A percentile compares a stretch with the other conserved stretches of the same genome.
These are phyloP conservation scores for Agrenia bidenticulata DNA, from an alignment of 2,888 invertebrate species.

Conservation along the genomic window DNA sequence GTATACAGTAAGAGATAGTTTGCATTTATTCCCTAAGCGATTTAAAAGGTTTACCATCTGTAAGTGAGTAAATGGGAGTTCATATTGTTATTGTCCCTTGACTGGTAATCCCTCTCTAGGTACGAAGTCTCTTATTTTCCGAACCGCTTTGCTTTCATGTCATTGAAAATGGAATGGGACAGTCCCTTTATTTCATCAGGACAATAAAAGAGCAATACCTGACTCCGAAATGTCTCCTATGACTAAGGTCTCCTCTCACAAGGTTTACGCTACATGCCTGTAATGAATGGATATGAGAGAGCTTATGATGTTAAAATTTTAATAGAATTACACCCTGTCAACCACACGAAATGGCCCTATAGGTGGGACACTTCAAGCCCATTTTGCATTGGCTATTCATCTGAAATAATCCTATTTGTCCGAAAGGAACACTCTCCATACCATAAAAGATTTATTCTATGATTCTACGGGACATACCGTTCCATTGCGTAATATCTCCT, in stretches of 20 bases:
- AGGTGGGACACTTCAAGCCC: constrained; percentile 13
- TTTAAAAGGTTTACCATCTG: constrained; percentile 10
- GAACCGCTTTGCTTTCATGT: not conserved
- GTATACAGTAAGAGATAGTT: too few species aligned
- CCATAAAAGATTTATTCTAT: too few species aligned
- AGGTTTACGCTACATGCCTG: too few species aligned
- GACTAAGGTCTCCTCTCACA: too few species aligned
- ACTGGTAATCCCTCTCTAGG: not conserved
- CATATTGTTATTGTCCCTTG: not conserved
- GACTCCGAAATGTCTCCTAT: constrained; percentile 12
- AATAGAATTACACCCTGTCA: constrained; percentile 20
- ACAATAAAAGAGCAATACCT: constrained; percentile 1
- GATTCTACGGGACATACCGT: not conserved
- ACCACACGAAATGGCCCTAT: constrained; percentile 6
- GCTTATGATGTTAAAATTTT: constrained; percentile 6
- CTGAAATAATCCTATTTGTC: constrained; percentile 9
- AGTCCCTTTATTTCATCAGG: not conserved
- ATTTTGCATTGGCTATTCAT: constrained; percentile 1
- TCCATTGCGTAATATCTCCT: constrained; percentile 1
- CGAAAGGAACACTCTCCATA: not conserved
- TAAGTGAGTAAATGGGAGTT: constrained; percentile 4
- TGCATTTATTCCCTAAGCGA: not conserved
- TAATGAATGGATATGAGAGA: constrained; percentile 2
- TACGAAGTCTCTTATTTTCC: not conserved
- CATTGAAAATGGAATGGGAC: not conserved